A percentile compares a stretch with the other conserved stretches of the same genome.
These are phyloP conservation scores for Cottoperca gobio DNA, from an alignment of 2,797 vertebrate species.

Conservation along the genomic window DNA sequence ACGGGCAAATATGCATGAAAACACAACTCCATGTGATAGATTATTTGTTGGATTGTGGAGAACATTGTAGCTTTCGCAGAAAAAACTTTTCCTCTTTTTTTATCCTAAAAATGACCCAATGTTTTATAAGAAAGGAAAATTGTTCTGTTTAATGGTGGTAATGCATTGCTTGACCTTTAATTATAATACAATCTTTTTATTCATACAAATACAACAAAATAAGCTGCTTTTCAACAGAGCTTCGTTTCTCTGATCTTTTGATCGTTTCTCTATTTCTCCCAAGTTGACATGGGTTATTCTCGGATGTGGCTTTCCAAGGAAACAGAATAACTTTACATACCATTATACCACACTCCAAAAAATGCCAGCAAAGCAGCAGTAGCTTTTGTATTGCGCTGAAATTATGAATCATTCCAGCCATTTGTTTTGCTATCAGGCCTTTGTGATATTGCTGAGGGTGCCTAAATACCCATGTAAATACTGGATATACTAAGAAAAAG, in stretches of 20 bases:
- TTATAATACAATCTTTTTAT: constrained; percentile 25
- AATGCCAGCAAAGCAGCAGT: constrained; percentile 47
- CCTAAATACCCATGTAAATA: constrained; percentile 62
- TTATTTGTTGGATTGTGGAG: constrained; percentile 26
- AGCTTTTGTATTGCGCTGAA: constrained; percentile 56
- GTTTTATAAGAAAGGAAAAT: constrained; percentile 18
- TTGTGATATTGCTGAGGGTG: constrained; percentile 42
- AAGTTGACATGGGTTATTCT: constrained; percentile 52
- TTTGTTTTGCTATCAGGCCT: constrained; percentile 58
- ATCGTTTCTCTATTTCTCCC: constrained; percentile 1
- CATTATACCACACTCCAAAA: constrained; percentile 46
- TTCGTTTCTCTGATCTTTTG: constrained; percentile 15
- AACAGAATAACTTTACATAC: constrained; percentile 55
- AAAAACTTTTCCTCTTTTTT: constrained; percentile 23
- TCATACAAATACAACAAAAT: constrained; percentile 40
- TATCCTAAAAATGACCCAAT: constrained; percentile 19
- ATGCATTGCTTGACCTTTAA: constrained; percentile 26
- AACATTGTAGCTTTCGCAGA: constrained; percentile 30
- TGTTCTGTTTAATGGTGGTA: constrained; percentile 19
- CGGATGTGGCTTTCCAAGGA: constrained; percentile 59
- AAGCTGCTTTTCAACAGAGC: constrained; percentile 4
- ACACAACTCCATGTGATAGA: constrained; percentile 60
- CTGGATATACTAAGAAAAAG: constrained; percentile 40
- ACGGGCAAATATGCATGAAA: constrained; percentile 48
- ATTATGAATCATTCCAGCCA: constrained; percentile 58